These are phyloP conservation scores for Pachliopta kotzebuea DNA, from an alignment of 2,888 invertebrate genomes.

Conservation along the genomic window DNA sequence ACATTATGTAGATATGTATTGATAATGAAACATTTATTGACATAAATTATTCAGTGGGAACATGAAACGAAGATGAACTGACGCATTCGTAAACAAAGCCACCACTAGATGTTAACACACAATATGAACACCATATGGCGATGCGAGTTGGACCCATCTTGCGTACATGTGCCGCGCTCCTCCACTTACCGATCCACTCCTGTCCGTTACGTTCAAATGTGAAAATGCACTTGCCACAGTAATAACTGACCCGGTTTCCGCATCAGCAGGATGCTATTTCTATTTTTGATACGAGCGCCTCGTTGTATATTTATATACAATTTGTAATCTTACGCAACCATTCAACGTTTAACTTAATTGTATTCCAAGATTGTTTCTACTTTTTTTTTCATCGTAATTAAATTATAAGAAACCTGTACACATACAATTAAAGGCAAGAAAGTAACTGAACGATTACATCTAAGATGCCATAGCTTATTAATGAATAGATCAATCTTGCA, in stretches of 20 bases:
- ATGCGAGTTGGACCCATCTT: conserved; percentile 1
- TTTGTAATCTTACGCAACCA: conserved; percentile 21
- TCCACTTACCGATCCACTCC: conserved; percentile 10
- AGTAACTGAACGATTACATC: conserved; percentile 2
- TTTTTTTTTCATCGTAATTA: conserved; percentile 10
- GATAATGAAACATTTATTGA: not conserved
- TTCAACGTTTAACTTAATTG: conserved; percentile 27
- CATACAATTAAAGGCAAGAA: conserved; percentile 12
- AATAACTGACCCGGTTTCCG: conserved; percentile 55
- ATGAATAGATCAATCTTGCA: not conserved
- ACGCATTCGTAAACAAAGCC: not conserved
- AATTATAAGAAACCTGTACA: conserved; percentile 18
- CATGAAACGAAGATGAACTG: not conserved
- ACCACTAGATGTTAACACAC: conserved; percentile 1
- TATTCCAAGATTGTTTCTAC: conserved; percentile 5
- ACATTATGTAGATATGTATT: not conserved
- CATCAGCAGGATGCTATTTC: conserved; percentile 45
- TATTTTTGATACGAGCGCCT: conserved; percentile 37
- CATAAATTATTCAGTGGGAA: not conserved
- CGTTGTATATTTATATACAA: conserved; percentile 30
- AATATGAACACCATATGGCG: conserved; percentile 10
- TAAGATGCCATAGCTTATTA: not conserved
- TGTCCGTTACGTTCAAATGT: conserved; percentile 20
- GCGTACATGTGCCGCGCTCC: conserved; percentile 11
- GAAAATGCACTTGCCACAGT: conserved; percentile 41